Conservation (phyloP, 2,113 vertebrate genomes). For the Felis catus region F.catus_Fca126_mat1.0 CM031413.1:165955501-165956000, state of each 20-base stretch:
- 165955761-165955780: neutral
- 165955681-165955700: too few relatives aligned
- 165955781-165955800: neutral
- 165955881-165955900: neutral
- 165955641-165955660: rapidly evolving
- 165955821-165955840: neutral
- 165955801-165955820: neutral
- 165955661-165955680: rapidly evolving
- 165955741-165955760: neutral
- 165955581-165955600: neutral
- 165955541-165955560: neutral
- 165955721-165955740: rapidly evolving
- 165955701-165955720: too few relatives aligned
- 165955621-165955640: too few relatives aligned
- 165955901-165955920: neutral
- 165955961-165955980: neutral
- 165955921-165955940: rapidly evolving
- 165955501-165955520: rapidly evolving
- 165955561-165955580: neutral
- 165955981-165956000: neutral
- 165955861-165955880: neutral
- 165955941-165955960: neutral
- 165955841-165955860: neutral
- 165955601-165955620: too few relatives aligned
- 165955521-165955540: rapidly evolving